These are phyloP conservation scores for Trisateles emortualis DNA, from an alignment of 2,888 invertebrate genomes.

Conservation along the genomic window DNA sequence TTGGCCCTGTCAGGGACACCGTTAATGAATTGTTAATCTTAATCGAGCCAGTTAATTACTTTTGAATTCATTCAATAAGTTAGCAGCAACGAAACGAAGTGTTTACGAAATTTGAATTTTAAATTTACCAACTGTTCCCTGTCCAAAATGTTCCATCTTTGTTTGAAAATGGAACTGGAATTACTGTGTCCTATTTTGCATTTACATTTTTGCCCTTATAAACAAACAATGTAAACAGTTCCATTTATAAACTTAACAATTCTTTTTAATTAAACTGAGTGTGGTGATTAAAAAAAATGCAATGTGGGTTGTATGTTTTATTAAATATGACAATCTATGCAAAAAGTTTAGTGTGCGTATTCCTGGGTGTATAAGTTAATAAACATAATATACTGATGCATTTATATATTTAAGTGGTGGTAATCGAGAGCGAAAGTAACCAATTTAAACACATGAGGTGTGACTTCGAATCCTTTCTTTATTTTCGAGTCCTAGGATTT, in stretches of 20 bases:
- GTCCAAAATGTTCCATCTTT: slow-evolving; percentile 12
- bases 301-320: too few species aligned
- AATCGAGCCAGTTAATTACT: slow-evolving; percentile 28
- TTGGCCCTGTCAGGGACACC: not conserved
- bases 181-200: slow-evolving; percentile 11
- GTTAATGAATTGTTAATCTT: slow-evolving; percentile 26
- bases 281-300: too few species aligned
- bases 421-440: too few species aligned
- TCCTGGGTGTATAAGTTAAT: too few species aligned
- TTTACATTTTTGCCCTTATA: slow-evolving; percentile 13
- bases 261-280: slow-evolving; percentile 1
- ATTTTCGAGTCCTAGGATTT: too few species aligned
- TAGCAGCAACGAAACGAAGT: slow-evolving; percentile 12
- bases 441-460: too few species aligned
- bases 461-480: too few species aligned
- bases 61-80: slow-evolving; percentile 32
- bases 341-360: too few species aligned
- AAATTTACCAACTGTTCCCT: slow-evolving; percentile 9
- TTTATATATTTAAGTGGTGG: too few species aligned
- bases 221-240: slow-evolving; percentile 25
- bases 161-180: slow-evolving; percentile 14
- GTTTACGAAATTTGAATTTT: slow-evolving; percentile 16
- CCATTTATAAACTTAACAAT: slow-evolving; percentile 17
- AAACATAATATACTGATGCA: too few species aligned
- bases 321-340: too few species aligned